These are phyloP conservation scores for Thereva unica DNA, from an alignment of 2,888 invertebrate genomes.

Conservation along the genomic window DNA sequence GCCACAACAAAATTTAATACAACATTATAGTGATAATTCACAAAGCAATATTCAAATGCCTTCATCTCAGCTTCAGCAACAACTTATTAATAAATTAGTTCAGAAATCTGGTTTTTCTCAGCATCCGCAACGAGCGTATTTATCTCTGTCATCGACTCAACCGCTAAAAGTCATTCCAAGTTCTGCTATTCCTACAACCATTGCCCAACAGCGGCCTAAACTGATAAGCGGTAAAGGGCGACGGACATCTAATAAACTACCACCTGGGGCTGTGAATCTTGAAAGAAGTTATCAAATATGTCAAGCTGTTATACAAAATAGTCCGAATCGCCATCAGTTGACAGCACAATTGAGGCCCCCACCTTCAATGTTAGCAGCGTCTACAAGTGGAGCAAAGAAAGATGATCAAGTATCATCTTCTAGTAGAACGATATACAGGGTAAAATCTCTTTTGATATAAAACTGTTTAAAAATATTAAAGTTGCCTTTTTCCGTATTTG, in stretches of 20 bases:
- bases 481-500: constrained; percentile 33
- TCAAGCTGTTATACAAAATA: constrained; percentile 90
- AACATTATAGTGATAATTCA: constrained; percentile 27
- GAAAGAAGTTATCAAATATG: constrained; percentile 95
- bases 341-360: constrained; percentile 85
- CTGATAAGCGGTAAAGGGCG: constrained; percentile 56
- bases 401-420: constrained; percentile 46
- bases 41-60: constrained; percentile 37
- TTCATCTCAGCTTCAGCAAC: constrained; percentile 29
- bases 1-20: background rate
- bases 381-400: constrained; percentile 44
- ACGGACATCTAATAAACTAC: constrained; percentile 69
- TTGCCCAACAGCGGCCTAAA: constrained; percentile 56
- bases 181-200: constrained; percentile 54
- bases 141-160: constrained; percentile 61
- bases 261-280: constrained; percentile 88
- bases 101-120: constrained; percentile 40
- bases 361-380: constrained; percentile 68
- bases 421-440: constrained; percentile 56
- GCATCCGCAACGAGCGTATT: constrained; percentile 52
- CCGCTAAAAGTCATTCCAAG: constrained; percentile 57
- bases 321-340: constrained; percentile 85
- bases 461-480: background rate
- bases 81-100: constrained; percentile 35
- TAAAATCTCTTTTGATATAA: constrained; percentile 38